Evolutionary conservation across 2,113 vertebrate species (phyloP), one percentile per base, ranked within the genome.

Genomic region (Conger conger): DNA sequence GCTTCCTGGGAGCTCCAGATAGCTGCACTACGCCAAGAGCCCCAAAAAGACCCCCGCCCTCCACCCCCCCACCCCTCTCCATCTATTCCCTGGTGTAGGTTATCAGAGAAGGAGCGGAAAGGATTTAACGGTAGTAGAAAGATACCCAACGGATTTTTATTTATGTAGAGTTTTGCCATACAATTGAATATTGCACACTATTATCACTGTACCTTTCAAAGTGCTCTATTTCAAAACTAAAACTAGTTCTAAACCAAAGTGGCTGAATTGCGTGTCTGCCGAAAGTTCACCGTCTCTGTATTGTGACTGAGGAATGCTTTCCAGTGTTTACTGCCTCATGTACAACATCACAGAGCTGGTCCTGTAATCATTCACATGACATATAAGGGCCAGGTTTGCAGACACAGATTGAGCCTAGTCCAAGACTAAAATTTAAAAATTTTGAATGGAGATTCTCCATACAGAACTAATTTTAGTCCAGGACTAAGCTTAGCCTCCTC

Each of bases 1-100:
- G 93, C 94, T 96, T 94, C 94, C 96, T 94, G 95, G 95, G 95
- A 95, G 95, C 92, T 76, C 81, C 93, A 96, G 95, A 94, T 90
- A 84, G 92, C 80, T 37, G 54, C 16, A 40, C 80, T 37, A 57
- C 79, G n/a, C 42, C 36, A 27, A 45, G 36, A 20, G 30, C 17
- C 33, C 3, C 33, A 35, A 36, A 38, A 9, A 30, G n/a, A 35
- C 53, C 45, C 76, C 42, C 50, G 27, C 18, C 4, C 35, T 54
- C 53, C 82, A n/a, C 57, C 50, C 53, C 23, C 33, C 15, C 63
- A 11, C 35, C 57, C 30, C 40, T 50, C 38, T 33, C 16, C 3
- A 38, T 33, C 11, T 73, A 50, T 45, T 45, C 7, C 1, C 2
- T 73, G 27, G 68, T 30, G n/a, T 63, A 33, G 68, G n/a, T 33